Conservation (phyloP, 2,888 invertebrate species). For the Hyalella azteca region DNA sequence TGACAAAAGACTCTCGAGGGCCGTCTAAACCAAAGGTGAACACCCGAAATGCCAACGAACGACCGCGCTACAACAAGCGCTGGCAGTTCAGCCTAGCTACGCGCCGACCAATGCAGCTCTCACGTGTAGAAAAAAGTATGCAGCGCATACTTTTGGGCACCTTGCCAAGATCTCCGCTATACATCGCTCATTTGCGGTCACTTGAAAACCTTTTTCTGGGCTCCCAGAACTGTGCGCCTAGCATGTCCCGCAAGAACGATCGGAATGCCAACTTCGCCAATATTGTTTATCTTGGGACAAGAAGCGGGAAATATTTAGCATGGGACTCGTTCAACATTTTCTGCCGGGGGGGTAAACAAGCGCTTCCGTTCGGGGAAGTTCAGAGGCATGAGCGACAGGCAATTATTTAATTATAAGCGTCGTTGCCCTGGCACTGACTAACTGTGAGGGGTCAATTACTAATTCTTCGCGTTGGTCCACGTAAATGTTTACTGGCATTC, state of each 20-base stretch:
- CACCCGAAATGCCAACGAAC: too few relatives aligned
- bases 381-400: not conserved
- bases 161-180: not conserved
- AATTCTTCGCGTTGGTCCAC: too few relatives aligned
- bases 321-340: not conserved
- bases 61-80: too few relatives aligned
- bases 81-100: too few relatives aligned
- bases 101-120: too few relatives aligned
- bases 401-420: not conserved
- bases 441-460: not conserved
- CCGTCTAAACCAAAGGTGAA: too few relatives aligned
- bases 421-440: not conserved
- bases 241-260: not conserved
- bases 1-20: too few relatives aligned
- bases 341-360: not conserved
- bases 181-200: not conserved
- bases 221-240: not conserved
- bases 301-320: not conserved
- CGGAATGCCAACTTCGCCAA: not conserved
- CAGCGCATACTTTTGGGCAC: not conserved
- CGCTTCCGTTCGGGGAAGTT: conserved; percentile 2
- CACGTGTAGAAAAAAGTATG: too few relatives aligned
- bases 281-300: not conserved
- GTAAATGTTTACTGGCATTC: too few relatives aligned
- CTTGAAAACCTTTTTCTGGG: not conserved